Percentiles rank a stretch among this genome's conserved stretches.
These are phyloP conservation scores for Bufo gargarizans DNA, from an alignment of 2,113 vertebrate genomes.

Conservation along the genomic window DNA sequence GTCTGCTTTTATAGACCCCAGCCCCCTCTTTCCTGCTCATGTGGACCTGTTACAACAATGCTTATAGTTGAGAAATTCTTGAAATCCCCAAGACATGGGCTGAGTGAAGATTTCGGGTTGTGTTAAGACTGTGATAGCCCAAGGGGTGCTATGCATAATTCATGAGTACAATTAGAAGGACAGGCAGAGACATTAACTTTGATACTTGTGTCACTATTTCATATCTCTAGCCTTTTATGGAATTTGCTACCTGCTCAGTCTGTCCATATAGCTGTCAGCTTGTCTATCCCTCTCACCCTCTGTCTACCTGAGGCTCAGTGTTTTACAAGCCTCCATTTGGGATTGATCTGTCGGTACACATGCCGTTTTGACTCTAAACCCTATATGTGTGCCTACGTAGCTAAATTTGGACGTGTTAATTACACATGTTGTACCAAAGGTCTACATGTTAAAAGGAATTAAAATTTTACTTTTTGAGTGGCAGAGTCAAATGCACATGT, in stretches of 20 bases:
- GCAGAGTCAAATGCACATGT: slow-evolving; percentile 11
- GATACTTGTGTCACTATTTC: slow-evolving; percentile 16
- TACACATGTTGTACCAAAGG: slow-evolving; percentile 27
- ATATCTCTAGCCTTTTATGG: slow-evolving; percentile 13
- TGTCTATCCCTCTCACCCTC: slow-evolving; percentile 13
- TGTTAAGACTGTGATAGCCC: background rate
- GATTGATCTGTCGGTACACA: background rate
- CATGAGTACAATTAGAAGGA: slow-evolving; percentile 6
- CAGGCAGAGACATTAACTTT: slow-evolving; percentile 10
- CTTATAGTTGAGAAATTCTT: slow-evolving; percentile 17
- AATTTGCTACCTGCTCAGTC: background rate
- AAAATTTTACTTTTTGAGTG: slow-evolving; percentile 36
- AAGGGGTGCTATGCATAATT: slow-evolving; percentile 26
- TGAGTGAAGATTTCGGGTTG: background rate
- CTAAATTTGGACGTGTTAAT: slow-evolving; percentile 46
- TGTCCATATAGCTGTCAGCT: slow-evolving; percentile 8
- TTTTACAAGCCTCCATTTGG: slow-evolving; percentile 32
- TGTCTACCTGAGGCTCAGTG: slow-evolving; percentile 33
- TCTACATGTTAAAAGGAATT: slow-evolving; percentile 1
- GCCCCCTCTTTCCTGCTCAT: background rate
- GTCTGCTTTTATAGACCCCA: slow-evolving; percentile 6
- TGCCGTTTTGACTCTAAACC: slow-evolving; percentile 5
- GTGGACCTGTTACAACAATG: slow-evolving; percentile 13
- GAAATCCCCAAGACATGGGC: background rate
- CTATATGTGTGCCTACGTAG: slow-evolving; percentile 3